phyloP scores from a whole-genome alignment of 2,888 invertebrate species.

The Andrena haemorrhoa region DNA sequence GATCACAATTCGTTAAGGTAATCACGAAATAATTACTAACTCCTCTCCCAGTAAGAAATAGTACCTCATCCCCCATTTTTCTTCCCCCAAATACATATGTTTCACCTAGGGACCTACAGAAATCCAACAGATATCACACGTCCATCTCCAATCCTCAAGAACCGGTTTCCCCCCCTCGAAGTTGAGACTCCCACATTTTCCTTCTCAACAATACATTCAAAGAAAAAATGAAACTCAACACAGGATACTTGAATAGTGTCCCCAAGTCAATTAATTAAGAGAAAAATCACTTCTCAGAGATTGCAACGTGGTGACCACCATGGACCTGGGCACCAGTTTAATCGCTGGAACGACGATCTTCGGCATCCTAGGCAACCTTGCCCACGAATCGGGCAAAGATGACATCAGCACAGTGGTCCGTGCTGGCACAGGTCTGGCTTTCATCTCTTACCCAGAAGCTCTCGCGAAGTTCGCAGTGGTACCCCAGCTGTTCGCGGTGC shows the following conservation, averaged over 20 bases:
- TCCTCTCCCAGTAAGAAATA: too few relatives aligned
- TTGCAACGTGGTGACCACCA: conserved; percentile 91
- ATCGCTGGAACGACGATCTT: conserved; percentile 94
- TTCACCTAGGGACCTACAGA: too few relatives aligned
- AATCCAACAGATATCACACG: too few relatives aligned
- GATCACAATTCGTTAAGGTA: conserved; percentile 87
- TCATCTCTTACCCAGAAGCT: conserved; percentile 94
- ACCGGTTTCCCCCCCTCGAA: too few relatives aligned
- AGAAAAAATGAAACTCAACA: too few relatives aligned
- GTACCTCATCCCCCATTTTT: too few relatives aligned
- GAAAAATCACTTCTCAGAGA: conserved; percentile 85
- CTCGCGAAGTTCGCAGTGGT: conserved; percentile 90
- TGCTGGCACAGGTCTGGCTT: conserved; percentile 92
- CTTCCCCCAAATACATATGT: too few relatives aligned
- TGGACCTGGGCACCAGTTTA: conserved; percentile 93
- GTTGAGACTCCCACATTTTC: too few relatives aligned
- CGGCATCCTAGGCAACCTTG: conserved; percentile 93
- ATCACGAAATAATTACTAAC: neutral
- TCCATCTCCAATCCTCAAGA: too few relatives aligned
- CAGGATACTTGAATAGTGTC: too few relatives aligned
- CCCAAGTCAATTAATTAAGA: neutral
- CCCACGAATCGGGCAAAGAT: conserved; percentile 88
- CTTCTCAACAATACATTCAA: too few relatives aligned
- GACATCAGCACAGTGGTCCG: conserved; percentile 89
- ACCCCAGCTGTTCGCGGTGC: conserved; percentile 91